phyloP scores from a whole-genome alignment of 2,797 vertebrate genomes.

The Anguilla megastoma region DNA sequence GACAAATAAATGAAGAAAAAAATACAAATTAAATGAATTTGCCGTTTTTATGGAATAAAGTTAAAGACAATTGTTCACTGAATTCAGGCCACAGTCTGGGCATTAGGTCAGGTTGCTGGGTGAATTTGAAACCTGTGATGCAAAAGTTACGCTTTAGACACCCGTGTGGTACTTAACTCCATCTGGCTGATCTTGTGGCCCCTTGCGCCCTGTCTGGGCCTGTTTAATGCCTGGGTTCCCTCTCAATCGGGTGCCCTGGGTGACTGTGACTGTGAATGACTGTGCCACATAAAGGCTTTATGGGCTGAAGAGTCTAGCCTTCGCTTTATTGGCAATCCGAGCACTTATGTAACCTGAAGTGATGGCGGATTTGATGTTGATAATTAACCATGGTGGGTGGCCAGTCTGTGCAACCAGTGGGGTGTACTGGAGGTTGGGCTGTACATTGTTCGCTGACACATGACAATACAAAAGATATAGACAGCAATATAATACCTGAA shows the following conservation, averaged over 20 bases:
- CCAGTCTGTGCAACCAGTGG: constrained; percentile 9
- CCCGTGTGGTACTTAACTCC: not conserved
- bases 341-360: constrained; percentile 59
- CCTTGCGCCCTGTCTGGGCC: not conserved
- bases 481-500: constrained; percentile 12
- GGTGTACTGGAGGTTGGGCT: not conserved
- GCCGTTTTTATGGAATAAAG: not conserved
- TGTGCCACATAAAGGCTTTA: constrained; percentile 28
- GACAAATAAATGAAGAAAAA: no score
- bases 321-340: constrained; percentile 38
- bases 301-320: constrained; percentile 43
- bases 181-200: not conserved
- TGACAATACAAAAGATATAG: not conserved
- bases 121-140: not conserved
- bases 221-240: constrained; percentile 24
- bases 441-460: not conserved
- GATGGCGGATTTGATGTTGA: constrained; percentile 51
- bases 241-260: constrained; percentile 49
- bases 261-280: constrained; percentile 34
- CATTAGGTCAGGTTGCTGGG: not conserved
- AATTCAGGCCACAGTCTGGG: not conserved
- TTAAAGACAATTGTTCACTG: not conserved
- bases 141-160: not conserved
- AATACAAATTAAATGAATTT: no score
- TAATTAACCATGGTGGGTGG: constrained; percentile 32